Evolutionary conservation across 2,113 vertebrate species (phyloP).

Genomic region (Silurus meridionalis): DNA sequence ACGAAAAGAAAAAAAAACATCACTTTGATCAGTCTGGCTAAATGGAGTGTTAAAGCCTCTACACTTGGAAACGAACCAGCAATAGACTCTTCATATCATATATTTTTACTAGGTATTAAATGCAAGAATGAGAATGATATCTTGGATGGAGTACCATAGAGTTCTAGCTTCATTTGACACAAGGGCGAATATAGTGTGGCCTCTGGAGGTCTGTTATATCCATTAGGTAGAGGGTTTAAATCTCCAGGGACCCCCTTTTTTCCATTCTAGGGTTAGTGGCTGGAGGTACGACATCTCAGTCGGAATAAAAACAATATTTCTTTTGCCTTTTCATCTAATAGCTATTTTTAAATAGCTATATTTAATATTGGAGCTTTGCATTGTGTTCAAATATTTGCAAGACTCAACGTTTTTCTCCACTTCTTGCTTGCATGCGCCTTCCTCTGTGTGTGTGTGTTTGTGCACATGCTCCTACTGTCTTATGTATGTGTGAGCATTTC

Average conservation of each 20-base stretch:
- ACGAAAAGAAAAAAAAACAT: not conserved
- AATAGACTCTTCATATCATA: constrained; percentile 44
- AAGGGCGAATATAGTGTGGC: constrained; percentile 59
- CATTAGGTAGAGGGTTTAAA: constrained; percentile 58
- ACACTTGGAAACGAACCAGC: constrained; percentile 17
- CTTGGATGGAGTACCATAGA: constrained; percentile 36
- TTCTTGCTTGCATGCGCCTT: constrained; percentile 1
- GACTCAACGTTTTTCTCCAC: not conserved
- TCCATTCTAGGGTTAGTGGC: not conserved
- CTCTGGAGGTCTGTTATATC: constrained; percentile 61
- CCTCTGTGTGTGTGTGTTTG: not conserved
- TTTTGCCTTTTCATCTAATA: constrained; percentile 3
- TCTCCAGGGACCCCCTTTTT: constrained; percentile 13
- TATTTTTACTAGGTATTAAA: constrained; percentile 56
- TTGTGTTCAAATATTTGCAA: not conserved
- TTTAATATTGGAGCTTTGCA: not conserved
- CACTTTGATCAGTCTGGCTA: constrained; percentile 29
- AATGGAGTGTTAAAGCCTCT: constrained; percentile 23
- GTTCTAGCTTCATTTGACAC: constrained; percentile 57
- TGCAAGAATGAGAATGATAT: constrained; percentile 47
- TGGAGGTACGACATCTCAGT: constrained; percentile 3
- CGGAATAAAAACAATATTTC: not conserved
- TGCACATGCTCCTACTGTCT: constrained; percentile 14
- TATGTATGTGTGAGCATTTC: constrained; percentile 37
- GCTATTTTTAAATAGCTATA: not conserved